Evolutionary conservation across 2,113 vertebrate species (phyloP).

Genomic region (Pionites leucogaster): DNA sequence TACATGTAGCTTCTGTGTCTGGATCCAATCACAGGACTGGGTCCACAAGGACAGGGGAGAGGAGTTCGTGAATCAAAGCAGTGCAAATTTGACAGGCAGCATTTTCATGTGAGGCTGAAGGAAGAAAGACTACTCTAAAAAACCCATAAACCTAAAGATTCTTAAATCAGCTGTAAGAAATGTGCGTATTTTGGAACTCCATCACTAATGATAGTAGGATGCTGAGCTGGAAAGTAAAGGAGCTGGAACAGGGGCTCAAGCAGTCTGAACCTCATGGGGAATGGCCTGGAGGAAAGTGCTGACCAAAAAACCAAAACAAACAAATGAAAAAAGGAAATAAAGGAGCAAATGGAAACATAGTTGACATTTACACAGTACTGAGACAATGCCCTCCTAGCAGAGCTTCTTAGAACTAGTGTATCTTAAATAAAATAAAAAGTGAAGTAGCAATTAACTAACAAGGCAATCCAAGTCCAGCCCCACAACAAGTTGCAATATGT

Average conservation of each 20-base stretch:
- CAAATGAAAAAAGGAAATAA: background rate
- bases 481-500: constrained; percentile 44
- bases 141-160: background rate
- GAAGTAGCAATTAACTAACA: constrained; percentile 32
- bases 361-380: background rate
- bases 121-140: background rate
- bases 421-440: constrained; percentile 28
- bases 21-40: background rate
- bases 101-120: background rate
- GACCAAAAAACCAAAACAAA: background rate
- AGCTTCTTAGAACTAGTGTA: background rate
- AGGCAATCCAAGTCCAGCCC: constrained; percentile 23
- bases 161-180: constrained; percentile 4
- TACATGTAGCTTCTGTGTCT: background rate
- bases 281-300: background rate
- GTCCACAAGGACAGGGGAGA: background rate
- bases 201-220: background rate
- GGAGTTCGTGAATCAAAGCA: background rate
- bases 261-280: background rate
- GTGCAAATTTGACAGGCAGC: background rate
- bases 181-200: background rate
- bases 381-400: background rate
- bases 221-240: background rate
- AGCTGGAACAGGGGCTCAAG: background rate
- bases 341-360: constrained; percentile 9